phyloP scores from a whole-genome alignment of 2,888 invertebrate species.

The Formica aserva region DNA sequence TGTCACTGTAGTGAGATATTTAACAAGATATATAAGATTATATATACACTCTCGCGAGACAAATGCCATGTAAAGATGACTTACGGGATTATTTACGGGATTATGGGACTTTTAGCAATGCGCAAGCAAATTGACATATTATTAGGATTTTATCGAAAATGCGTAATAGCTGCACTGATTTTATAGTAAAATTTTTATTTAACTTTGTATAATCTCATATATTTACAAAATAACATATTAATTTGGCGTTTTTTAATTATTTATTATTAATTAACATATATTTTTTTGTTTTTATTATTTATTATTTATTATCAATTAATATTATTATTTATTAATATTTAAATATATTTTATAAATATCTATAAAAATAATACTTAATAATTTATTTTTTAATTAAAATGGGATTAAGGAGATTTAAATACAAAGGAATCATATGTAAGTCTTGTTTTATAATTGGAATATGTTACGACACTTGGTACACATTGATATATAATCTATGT shows the following conservation, averaged over 20 bases:
- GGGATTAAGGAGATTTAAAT: neutral
- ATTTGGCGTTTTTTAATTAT: neutral
- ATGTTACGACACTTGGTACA: neutral
- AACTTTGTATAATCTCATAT: too few relatives aligned
- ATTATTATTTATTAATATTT: neutral
- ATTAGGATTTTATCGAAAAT: neutral
- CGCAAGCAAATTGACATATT: neutral
- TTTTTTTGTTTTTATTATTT: neutral
- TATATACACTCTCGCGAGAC: constrained; percentile 33
- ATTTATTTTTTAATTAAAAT: neutral
- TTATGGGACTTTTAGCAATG: neutral
- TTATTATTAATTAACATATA: neutral
- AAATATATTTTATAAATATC: neutral
- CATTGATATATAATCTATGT: neutral
- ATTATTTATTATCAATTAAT: neutral
- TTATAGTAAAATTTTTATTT: neutral
- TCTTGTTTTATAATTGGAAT: neutral
- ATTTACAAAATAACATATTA: neutral
- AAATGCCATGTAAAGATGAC: constrained; percentile 43
- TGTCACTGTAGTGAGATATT: constrained; percentile 60
- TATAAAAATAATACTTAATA: neutral
- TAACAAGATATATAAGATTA: constrained; percentile 49
- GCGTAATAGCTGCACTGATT: neutral
- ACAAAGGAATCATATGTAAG: neutral
- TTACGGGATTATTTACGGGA: constrained; percentile 44